Evolutionary conservation across 2,888 invertebrate species (phyloP).

Genomic region (Dryadula phaetusa): DNA sequence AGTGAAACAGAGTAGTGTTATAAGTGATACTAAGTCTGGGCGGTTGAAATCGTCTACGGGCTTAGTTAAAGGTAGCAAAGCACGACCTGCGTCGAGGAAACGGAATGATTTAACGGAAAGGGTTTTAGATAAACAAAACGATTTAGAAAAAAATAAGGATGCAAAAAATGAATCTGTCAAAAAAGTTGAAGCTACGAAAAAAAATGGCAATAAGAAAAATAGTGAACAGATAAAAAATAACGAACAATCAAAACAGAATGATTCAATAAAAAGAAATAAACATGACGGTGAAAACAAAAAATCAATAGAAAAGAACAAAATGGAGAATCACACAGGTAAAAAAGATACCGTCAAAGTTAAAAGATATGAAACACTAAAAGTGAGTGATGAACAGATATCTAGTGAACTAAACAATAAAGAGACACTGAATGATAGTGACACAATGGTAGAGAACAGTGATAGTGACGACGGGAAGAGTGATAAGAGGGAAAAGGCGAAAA

Average conservation of each 20-base stretch:
- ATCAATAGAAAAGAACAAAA: neutral
- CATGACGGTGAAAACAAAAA: neutral
- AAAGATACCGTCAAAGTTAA: neutral
- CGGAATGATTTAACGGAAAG: neutral
- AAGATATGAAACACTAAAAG: neutral
- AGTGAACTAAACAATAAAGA: conserved; percentile 1
- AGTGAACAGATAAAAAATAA: neutral
- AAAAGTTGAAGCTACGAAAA: neutral
- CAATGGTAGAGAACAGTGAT: conserved; percentile 1
- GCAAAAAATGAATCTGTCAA: neutral
- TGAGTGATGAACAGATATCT: neutral
- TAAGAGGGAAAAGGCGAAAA: neutral
- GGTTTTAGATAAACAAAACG: neutral
- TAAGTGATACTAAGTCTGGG: neutral
- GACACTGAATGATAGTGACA: neutral
- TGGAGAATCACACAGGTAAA: neutral
- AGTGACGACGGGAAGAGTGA: conserved; percentile 8
- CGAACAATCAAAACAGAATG: neutral
- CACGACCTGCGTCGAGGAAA: neutral
- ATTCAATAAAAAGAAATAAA: neutral
- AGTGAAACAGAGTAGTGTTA: no score
- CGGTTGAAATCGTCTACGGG: neutral
- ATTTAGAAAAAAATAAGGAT: neutral
- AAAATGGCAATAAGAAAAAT: neutral
- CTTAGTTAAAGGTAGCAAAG: conserved; percentile 9